Conservation (phyloP, 2,888 invertebrate genomes). For the Hipparchia semele region DNA sequence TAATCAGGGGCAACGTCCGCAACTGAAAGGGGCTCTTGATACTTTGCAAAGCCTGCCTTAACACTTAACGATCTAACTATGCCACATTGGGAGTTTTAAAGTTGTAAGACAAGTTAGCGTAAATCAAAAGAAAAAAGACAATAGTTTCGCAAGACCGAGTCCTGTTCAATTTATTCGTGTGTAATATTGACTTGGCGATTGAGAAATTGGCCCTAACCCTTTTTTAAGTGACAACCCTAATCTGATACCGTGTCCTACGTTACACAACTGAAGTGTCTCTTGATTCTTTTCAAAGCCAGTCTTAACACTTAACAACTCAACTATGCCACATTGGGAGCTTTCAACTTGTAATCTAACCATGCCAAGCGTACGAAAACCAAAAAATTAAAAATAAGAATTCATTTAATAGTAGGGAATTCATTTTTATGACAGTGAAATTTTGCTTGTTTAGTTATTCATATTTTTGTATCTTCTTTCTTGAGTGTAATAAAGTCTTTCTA, state of each 20-base stretch:
- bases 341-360: background rate
- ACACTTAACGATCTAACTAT: conserved; percentile 20
- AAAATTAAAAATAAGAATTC: background rate
- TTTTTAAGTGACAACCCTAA: conserved; percentile 23
- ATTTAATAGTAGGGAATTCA: background rate
- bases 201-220: background rate
- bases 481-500: too few species aligned
- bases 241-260: conserved; percentile 16
- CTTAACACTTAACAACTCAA: conserved; percentile 17
- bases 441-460: too few species aligned
- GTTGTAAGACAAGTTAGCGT: background rate
- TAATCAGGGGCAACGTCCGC: conserved; percentile 21
- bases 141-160: too few species aligned
- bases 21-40: conserved; percentile 20
- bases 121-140: too few species aligned
- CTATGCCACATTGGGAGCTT: conserved; percentile 13
- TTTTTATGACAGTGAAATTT: too few species aligned
- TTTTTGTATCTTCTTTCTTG: too few species aligned
- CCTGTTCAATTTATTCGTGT: too few species aligned
- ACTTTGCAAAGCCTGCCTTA: conserved; percentile 18
- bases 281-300: conserved; percentile 21
- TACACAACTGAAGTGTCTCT: conserved; percentile 21
- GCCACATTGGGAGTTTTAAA: conserved; percentile 9
- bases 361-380: background rate
- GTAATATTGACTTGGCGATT: too few species aligned